A percentile compares a stretch with the other conserved stretches of the same genome.
Evolutionary conservation across 35 echinoderm and acorn worm species (phyloP).

Genomic region (Strongylocentrotus purpuratus): DNA sequence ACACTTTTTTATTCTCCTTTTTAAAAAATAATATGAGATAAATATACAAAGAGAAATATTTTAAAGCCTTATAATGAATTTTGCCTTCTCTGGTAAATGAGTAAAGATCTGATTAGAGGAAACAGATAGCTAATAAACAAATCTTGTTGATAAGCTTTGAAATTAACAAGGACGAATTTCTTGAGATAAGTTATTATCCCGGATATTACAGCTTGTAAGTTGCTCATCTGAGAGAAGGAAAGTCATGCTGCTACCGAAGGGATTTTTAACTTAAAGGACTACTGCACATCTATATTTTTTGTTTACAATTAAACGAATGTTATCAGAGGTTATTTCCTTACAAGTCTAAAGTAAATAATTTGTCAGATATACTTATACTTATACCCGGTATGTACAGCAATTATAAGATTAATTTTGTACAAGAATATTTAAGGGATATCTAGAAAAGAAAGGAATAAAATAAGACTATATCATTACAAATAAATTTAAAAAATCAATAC

Average conservation of each 20-base stretch:
- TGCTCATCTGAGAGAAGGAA: background rate
- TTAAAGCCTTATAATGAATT: background rate
- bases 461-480: too few species aligned
- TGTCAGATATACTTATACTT: too few species aligned
- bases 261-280: background rate
- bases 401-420: too few species aligned
- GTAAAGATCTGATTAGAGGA: background rate
- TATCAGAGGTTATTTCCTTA: too few species aligned
- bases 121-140: background rate
- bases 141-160: background rate
- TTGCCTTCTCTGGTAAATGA: background rate
- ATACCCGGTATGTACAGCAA: too few species aligned
- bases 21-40: too few species aligned
- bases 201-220: slow-evolving; percentile 2
- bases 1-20: too few species aligned
- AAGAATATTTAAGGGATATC: too few species aligned
- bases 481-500: too few species aligned
- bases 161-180: background rate
- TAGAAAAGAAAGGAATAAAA: too few species aligned
- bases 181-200: background rate
- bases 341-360: too few species aligned
- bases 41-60: background rate
- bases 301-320: too few species aligned
- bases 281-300: background rate
- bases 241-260: background rate